Evolutionary conservation across 2,797 vertebrate species (phyloP).

Genomic region (Lerista edwardsae): DNA sequence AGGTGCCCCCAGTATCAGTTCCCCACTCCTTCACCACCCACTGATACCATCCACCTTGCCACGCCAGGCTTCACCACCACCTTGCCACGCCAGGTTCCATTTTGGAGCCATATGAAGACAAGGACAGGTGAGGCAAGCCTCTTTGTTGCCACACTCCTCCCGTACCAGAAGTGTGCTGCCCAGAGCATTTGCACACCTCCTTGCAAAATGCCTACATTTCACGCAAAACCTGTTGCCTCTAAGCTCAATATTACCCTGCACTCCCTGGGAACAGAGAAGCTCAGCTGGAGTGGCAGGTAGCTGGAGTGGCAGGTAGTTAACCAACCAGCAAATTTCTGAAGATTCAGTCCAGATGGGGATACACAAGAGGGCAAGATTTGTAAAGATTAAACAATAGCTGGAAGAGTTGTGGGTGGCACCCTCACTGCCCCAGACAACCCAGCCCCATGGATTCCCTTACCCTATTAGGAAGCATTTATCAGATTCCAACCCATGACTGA

Average conservation of each 20-base stretch:
- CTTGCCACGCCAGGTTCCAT: no score
- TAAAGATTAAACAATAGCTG: background rate
- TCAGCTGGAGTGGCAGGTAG: background rate
- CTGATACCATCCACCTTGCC: no score
- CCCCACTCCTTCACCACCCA: no score
- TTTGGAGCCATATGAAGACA: no score
- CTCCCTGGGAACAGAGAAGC: background rate
- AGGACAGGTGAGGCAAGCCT: no score
- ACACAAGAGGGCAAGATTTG: background rate
- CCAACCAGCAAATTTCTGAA: background rate
- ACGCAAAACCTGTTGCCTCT: background rate
- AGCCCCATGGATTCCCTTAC: background rate
- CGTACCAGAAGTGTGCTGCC: no score
- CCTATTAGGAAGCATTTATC: background rate
- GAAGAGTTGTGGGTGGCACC: background rate
- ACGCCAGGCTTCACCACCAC: no score
- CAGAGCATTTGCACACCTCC: no score
- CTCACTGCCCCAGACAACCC: background rate
- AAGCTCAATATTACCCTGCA: background rate
- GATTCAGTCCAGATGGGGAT: background rate
- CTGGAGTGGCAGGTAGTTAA: background rate
- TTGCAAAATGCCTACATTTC: no score
- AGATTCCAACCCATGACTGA: background rate
- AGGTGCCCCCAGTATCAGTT: no score
- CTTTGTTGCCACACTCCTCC: no score